These are phyloP conservation scores for Strix uralensis DNA, from an alignment of 2,113 vertebrate species.

Conservation along the genomic window DNA sequence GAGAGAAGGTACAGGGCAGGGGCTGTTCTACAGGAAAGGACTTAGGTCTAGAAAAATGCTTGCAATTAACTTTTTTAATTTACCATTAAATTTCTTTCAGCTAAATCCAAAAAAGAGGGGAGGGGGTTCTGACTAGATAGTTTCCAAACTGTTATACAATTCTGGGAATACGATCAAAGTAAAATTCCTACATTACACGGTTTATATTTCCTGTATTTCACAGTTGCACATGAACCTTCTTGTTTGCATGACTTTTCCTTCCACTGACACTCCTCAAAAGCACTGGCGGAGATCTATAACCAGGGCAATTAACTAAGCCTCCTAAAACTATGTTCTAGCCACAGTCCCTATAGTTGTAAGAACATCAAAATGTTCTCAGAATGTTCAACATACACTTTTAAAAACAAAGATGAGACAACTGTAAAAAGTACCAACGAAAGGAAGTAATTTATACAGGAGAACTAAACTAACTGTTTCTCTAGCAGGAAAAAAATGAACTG, in stretches of 20 bases:
- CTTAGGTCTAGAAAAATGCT: not conserved
- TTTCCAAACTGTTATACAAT: not conserved
- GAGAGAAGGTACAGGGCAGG: not conserved
- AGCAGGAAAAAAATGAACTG: not conserved
- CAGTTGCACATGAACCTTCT: not conserved
- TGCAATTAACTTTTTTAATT: not conserved
- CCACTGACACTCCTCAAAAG: not conserved
- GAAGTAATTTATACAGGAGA: not conserved
- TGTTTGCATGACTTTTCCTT: not conserved
- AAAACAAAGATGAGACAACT: not conserved
- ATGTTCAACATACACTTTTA: not conserved
- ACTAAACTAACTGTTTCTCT: not conserved
- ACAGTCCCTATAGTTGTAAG: not conserved
- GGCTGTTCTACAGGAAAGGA: not conserved
- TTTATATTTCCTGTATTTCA: not conserved
- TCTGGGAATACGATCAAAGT: not conserved
- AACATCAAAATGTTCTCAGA: not conserved
- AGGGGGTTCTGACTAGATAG: not conserved
- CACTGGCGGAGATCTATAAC: not conserved
- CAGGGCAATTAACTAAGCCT: not conserved
- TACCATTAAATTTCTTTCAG: not conserved
- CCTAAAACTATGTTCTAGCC: not conserved
- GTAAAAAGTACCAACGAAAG: not conserved
- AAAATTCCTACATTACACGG: not conserved
- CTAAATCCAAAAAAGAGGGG: not conserved